Evolutionary conservation across 2,888 invertebrate species (phyloP), one percentile per base, ranked within the genome.

Genomic region (Mythimna albipuncta): DNA sequence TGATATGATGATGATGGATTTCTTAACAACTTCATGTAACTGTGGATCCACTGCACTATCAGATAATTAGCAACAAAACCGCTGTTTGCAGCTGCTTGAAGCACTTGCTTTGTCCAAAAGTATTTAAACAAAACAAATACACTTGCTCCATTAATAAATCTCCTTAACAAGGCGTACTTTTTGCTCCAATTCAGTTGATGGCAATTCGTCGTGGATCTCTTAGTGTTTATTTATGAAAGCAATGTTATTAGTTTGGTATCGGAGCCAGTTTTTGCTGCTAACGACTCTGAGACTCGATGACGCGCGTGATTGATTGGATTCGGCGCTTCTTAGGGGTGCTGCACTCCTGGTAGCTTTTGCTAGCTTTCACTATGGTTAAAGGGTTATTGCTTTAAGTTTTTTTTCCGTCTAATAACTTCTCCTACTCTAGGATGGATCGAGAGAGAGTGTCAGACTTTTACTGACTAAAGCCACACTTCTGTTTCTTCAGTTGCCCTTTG

Each of bases 261-360:
- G 80, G 73, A 85, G 85, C 83, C 75, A 77, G 85, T 83, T 87
- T 83, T 84, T 84, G 77, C 79, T 79, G 83, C 84, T 83, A 85
- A 86, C 87, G 85, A 86, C 73, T 74, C 70, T 50, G 74, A 81
- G 82, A 81, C 69, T 59, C 75, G 88, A 87, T 80, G 90, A 89
- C 88, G 87, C 77, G 77, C 55, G 75, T 90, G 91, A 92, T 91
- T 91, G 91, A 92, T 91, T 90, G 85, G 84, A 74, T 76, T 65
- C 58, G 70, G 71, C 66, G 82, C 70, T 80, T 52, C 11, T 58
- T 54, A 81, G 84, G 78, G 73, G 74, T 72, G 55, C 52, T 13
- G 62, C 69, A 80, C 58, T 52, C 26, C 67, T 69, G 80, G 83
- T 41, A 0, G 35, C 7, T 1, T 11, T 2, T 7, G 44, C 64